phyloP scores from a whole-genome alignment of 2,113 vertebrate species.

The Xenotilapia longispinis region DNA sequence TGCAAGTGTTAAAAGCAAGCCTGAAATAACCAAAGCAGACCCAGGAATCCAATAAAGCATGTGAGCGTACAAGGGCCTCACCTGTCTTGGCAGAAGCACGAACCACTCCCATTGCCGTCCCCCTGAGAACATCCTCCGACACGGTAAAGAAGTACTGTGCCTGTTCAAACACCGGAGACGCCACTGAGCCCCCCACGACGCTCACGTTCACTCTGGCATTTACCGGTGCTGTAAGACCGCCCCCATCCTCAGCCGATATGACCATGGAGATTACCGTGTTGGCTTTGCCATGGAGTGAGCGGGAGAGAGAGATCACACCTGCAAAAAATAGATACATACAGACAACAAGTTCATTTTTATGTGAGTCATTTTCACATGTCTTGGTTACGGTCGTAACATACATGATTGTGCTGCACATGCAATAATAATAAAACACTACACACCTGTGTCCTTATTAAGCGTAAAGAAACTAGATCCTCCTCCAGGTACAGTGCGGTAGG shows the following conservation, averaged over 20 bases:
- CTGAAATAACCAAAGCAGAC: neutral
- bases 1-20: neutral
- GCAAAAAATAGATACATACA: neutral
- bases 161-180: conserved; percentile 86
- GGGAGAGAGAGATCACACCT: conserved; percentile 89
- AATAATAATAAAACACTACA: conserved; percentile 1
- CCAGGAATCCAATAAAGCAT: neutral
- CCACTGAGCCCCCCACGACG: conserved; percentile 82
- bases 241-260: conserved; percentile 85
- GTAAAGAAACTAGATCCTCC: conserved; percentile 84
- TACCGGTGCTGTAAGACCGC: conserved; percentile 78
- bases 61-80: neutral
- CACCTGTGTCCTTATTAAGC: conserved; percentile 91
- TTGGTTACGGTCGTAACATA: neutral
- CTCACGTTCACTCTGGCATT: conserved; percentile 90
- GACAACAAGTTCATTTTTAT: neutral
- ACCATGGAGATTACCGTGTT: conserved; percentile 88
- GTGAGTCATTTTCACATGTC: neutral
- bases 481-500: conserved; percentile 80
- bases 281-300: conserved; percentile 83
- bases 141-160: conserved; percentile 90
- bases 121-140: conserved; percentile 81
- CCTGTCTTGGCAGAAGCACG: conserved; percentile 74
- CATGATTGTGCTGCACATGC: neutral
- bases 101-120: conserved; percentile 80